Evolutionary conservation across 2,888 invertebrate genomes (phyloP).

Genomic region (Nomada lathburiana): DNA sequence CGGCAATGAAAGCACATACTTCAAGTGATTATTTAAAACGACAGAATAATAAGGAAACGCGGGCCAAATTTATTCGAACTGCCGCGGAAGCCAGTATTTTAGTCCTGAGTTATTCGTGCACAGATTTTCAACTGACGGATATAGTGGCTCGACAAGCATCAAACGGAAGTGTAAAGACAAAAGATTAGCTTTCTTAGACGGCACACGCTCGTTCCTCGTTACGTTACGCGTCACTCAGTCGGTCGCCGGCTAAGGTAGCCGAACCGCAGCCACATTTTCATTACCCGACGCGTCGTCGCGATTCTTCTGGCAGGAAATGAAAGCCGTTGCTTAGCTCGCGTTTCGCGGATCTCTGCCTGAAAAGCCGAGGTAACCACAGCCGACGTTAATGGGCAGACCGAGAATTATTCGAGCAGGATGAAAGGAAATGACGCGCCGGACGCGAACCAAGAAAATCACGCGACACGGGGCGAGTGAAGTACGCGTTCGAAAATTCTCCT

Average conservation of each 20-base stretch:
- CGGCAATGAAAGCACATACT: no score
- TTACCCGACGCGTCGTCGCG: slow-evolving; percentile 54
- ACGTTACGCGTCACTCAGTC: slow-evolving; percentile 20
- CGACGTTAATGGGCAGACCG: not conserved
- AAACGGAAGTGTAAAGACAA: no score
- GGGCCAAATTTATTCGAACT: no score
- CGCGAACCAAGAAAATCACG: not conserved
- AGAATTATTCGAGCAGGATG: slow-evolving; percentile 41
- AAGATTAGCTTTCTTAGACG: slow-evolving; percentile 15
- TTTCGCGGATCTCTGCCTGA: slow-evolving; percentile 24
- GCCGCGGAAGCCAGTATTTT: no score
- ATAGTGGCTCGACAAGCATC: no score
- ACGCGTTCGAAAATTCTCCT: not conserved
- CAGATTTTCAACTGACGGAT: no score
- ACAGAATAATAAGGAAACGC: no score
- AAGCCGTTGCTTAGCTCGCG: slow-evolving; percentile 44
- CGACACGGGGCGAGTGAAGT: not conserved
- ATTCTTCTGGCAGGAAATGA: slow-evolving; percentile 60
- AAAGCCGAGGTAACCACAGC: not conserved
- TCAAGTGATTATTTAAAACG: no score
- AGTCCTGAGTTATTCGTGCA: no score
- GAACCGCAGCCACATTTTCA: slow-evolving; percentile 54
- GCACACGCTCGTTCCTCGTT: slow-evolving; percentile 38
- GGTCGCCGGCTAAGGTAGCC: slow-evolving; percentile 5
- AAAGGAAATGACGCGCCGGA: not conserved